phyloP scores from a whole-genome alignment of 2,113 vertebrate species.

The Caranx ignobilis region DNA sequence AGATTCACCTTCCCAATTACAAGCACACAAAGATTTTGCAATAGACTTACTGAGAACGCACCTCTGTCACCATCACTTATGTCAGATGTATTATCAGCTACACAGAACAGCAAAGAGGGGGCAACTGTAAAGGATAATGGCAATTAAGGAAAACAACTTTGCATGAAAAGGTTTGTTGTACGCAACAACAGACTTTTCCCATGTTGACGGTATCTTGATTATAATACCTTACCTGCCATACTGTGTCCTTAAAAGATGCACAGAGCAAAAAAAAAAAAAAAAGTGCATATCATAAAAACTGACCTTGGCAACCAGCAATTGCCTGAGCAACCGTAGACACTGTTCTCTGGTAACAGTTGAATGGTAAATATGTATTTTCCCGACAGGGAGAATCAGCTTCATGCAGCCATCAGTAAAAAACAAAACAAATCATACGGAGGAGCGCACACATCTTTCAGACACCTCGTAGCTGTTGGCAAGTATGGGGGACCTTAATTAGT shows the following conservation, averaged over 20 bases:
- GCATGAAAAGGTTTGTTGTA: neutral
- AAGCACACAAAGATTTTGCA: conserved; percentile 26
- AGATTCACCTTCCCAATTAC: conserved; percentile 38
- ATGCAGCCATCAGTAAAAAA: neutral
- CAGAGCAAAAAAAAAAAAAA: too few species aligned
- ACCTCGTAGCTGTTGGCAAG: neutral
- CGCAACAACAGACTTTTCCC: neutral
- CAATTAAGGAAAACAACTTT: conserved; percentile 29
- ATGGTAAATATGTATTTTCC: neutral
- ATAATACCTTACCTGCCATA: neutral
- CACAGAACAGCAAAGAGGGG: neutral
- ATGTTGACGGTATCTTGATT: neutral
- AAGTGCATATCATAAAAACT: neutral
- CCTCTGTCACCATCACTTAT: conserved; percentile 19
- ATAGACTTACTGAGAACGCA: conserved; percentile 7
- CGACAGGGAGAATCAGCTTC: neutral
- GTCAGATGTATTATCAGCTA: conserved; percentile 19
- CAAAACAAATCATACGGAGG: neutral
- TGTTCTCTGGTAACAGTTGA: neutral
- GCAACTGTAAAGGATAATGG: conserved; percentile 2
- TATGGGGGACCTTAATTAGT: conserved; percentile 19
- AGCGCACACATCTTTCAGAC: neutral
- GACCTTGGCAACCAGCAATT: conserved; percentile 26
- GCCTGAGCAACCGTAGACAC: neutral
- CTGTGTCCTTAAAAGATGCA: neutral